Conservation (phyloP, 2,113 vertebrate genomes). For the Leptodactylus fuscus region DNA sequence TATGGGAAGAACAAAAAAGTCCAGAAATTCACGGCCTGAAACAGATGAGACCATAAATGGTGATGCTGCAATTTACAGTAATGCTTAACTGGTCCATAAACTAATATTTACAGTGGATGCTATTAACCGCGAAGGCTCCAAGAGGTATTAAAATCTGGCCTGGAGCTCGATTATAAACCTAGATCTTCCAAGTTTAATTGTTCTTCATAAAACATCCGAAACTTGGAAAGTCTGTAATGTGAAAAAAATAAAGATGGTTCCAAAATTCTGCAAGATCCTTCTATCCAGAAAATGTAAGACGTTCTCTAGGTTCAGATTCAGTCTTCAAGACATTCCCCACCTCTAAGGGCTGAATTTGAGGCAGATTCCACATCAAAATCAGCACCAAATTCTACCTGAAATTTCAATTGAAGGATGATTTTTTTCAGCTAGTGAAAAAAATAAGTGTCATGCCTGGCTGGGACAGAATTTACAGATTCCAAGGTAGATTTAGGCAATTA, state of each 20-base stretch:
- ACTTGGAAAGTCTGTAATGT: background rate
- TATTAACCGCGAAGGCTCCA: background rate
- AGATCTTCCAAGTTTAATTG: background rate
- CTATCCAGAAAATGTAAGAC: background rate
- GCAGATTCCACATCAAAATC: too few relatives aligned
- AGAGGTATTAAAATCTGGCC: background rate
- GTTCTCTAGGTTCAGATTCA: background rate
- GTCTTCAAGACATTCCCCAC: background rate
- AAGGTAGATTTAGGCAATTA: too few relatives aligned
- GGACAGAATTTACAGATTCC: too few relatives aligned
- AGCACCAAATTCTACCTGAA: too few relatives aligned
- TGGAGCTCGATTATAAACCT: background rate
- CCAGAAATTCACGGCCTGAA: background rate
- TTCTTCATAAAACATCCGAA: slow-evolving; percentile 3
- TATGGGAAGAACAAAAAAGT: background rate
- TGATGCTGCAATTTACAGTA: background rate
- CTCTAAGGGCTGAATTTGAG: background rate
- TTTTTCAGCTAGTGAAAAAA: too few relatives aligned
- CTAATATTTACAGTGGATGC: slow-evolving; percentile 16
- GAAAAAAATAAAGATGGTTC: background rate
- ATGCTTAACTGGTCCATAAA: slow-evolving; percentile 3
- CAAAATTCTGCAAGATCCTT: background rate
- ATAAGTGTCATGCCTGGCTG: too few relatives aligned
- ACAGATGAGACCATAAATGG: background rate
- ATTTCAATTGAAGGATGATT: too few relatives aligned